A percentile compares a stretch with the other conserved stretches of the same genome.
Evolutionary conservation across 2,888 invertebrate genomes (phyloP).

Genomic region (Meandrusa payeni): DNA sequence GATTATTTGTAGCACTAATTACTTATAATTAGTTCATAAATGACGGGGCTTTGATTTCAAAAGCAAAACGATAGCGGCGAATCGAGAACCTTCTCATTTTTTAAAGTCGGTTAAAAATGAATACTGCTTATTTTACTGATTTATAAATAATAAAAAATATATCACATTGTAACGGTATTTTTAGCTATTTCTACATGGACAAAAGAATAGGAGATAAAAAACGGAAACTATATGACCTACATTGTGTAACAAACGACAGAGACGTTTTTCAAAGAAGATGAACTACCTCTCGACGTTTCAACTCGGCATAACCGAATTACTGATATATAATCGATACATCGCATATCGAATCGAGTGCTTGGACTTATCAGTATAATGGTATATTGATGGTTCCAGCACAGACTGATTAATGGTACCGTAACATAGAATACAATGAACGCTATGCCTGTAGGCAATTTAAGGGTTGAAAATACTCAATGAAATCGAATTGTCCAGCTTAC

Average conservation of each 20-base stretch:
- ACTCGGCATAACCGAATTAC: constrained; percentile 71
- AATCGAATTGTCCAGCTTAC: constrained; percentile 29
- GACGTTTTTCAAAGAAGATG: constrained; percentile 64
- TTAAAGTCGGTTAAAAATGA: no score
- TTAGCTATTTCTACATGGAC: no score
- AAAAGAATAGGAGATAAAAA: background rate
- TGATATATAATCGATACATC: constrained; percentile 71
- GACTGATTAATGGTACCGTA: constrained; percentile 77
- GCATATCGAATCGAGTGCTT: constrained; percentile 73
- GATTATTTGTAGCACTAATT: no score
- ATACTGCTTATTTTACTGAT: no score
- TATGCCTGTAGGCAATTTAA: constrained; percentile 46
- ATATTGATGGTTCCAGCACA: constrained; percentile 77
- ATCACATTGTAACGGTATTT: no score
- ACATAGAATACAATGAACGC: constrained; percentile 67
- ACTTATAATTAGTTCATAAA: no score
- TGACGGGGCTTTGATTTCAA: no score
- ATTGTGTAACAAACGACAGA: constrained; percentile 44
- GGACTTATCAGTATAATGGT: constrained; percentile 74
- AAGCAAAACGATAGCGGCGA: no score
- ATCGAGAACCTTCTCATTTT: no score
- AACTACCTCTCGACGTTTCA: constrained; percentile 60
- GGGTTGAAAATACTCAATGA: constrained; percentile 32
- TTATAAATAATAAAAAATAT: no score
- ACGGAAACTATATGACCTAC: constrained; percentile 21